phyloP scores from a whole-genome alignment of 2,797 vertebrate genomes.

The Chelmon rostratus region DNA sequence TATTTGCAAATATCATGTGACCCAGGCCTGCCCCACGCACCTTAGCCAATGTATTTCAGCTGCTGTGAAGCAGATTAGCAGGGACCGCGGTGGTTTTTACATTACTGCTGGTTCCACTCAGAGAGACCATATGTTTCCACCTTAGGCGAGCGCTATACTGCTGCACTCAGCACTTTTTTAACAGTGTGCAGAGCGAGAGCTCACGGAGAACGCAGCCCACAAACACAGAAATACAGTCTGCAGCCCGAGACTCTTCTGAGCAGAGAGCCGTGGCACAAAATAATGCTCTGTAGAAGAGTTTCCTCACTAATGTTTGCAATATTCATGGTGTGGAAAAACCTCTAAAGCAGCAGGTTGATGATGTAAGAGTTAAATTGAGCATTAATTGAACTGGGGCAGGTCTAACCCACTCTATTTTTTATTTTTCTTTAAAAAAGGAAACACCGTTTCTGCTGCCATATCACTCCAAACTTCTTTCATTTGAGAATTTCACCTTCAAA shows the following conservation, averaged over 20 bases:
- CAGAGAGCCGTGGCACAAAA: constrained; percentile 15
- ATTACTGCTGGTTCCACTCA: constrained; percentile 80
- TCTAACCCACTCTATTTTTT: not conserved
- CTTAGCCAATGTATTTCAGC: constrained; percentile 59
- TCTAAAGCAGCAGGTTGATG: constrained; percentile 32
- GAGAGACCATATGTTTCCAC: constrained; percentile 83
- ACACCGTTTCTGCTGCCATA: constrained; percentile 10
- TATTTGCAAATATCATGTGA: constrained; percentile 44
- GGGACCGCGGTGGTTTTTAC: constrained; percentile 70
- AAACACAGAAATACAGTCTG: constrained; percentile 54
- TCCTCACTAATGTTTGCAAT: constrained; percentile 42
- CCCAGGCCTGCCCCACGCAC: constrained; percentile 34
- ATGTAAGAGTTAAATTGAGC: constrained; percentile 25
- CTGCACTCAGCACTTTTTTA: constrained; percentile 79
- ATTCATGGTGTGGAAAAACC: constrained; percentile 43
- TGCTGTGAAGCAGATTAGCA: constrained; percentile 69
- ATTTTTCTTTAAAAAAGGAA: not conserved
- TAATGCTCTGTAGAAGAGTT: constrained; percentile 20
- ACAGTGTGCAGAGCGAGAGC: constrained; percentile 59
- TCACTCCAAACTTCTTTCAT: constrained; percentile 11
- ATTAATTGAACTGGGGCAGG: not conserved
- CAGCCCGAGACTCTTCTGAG: constrained; percentile 39
- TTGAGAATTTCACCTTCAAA: constrained; percentile 47
- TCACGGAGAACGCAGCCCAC: constrained; percentile 52
- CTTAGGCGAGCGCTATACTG: constrained; percentile 69